Conservation (phyloP, 2,797 vertebrate species). For the Austrolebias charrua region DNA sequence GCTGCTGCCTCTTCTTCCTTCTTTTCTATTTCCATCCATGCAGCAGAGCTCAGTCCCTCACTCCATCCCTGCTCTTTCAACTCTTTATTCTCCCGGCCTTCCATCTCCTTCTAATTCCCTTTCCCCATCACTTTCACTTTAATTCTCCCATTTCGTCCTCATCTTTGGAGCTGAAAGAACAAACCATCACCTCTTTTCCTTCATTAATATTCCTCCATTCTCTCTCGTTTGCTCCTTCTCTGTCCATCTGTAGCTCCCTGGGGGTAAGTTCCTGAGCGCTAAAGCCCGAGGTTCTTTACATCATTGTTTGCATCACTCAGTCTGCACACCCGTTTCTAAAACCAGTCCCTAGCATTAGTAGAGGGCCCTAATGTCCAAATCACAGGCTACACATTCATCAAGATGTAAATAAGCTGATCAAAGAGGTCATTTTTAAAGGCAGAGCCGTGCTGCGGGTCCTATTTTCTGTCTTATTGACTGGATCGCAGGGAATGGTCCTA, state of each 20-base stretch:
- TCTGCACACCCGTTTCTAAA: slow-evolving; percentile 46
- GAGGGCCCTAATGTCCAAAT: slow-evolving; percentile 35
- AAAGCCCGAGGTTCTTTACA: slow-evolving; percentile 59
- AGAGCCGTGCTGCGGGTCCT: neutral
- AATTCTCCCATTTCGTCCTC: slow-evolving; percentile 37
- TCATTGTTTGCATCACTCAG: slow-evolving; percentile 6
- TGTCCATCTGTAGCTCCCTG: slow-evolving; percentile 44
- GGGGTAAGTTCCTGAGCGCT: slow-evolving; percentile 61
- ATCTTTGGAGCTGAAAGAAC: slow-evolving; percentile 24
- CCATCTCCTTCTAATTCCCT: slow-evolving; percentile 35
- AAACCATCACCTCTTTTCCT: neutral
- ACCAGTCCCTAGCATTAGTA: slow-evolving; percentile 44
- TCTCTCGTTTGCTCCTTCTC: slow-evolving; percentile 4
- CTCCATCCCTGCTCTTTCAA: slow-evolving; percentile 52
- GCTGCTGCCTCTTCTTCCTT: slow-evolving; percentile 39
- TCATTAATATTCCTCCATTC: neutral
- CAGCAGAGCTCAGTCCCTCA: slow-evolving; percentile 42
- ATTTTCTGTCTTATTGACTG: slow-evolving; percentile 41
- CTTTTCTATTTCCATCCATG: slow-evolving; percentile 55
- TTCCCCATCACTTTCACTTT: slow-evolving; percentile 51
- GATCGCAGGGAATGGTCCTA: slow-evolving; percentile 16
- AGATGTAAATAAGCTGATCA: slow-evolving; percentile 26
- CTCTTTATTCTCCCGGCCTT: slow-evolving; percentile 33
- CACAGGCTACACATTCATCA: slow-evolving; percentile 5
- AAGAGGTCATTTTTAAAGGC: slow-evolving; percentile 12